A percentile compares a stretch with the other conserved stretches of the same genome.
phyloP scores from a whole-genome alignment of 2,113 vertebrate genomes.

The Glaucidium brasilianum region DNA sequence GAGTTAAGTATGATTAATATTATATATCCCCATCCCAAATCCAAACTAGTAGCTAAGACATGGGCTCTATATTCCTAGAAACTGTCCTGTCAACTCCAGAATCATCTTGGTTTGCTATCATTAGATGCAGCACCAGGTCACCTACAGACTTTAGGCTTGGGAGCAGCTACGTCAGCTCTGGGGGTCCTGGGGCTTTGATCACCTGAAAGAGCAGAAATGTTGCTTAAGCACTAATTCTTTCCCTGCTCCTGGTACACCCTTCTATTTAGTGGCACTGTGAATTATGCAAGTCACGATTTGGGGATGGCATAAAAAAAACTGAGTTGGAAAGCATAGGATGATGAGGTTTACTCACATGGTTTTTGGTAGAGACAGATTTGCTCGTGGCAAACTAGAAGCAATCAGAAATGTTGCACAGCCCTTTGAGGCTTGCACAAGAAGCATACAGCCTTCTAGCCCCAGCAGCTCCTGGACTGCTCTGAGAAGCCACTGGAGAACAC shows the following conservation, averaged over 20 bases:
- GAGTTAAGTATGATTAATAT: neutral
- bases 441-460: neutral
- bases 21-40: neutral
- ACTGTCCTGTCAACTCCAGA: neutral
- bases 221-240: neutral
- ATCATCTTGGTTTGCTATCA: neutral
- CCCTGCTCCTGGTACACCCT: neutral
- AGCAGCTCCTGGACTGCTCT: neutral
- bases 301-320: neutral
- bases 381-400: neutral
- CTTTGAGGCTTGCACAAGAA: neutral
- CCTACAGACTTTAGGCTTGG: neutral
- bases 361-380: neutral
- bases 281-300: neutral
- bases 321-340: neutral
- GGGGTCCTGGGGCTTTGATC: neutral
- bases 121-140: neutral
- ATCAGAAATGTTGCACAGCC: neutral
- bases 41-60: neutral
- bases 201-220: slow-evolving; percentile 8
- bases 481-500: neutral
- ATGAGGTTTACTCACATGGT: neutral
- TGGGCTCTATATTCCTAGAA: neutral
- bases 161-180: neutral
- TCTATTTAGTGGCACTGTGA: neutral